phyloP scores from a whole-genome alignment of 2,113 vertebrate species.

The Tyrannus savana region DNA sequence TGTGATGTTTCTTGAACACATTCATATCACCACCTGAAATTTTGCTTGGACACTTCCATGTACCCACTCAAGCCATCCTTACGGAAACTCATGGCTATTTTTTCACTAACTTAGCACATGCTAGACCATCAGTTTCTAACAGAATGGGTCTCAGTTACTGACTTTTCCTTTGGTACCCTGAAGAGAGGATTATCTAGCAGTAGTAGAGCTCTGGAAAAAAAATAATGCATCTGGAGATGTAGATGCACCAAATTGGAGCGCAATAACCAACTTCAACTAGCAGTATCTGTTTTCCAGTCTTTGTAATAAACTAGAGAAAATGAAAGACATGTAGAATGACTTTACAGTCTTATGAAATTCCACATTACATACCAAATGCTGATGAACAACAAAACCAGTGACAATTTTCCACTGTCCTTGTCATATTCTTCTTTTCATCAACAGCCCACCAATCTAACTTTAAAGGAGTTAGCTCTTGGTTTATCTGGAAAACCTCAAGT shows the following conservation, averaged over 20 bases:
- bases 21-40: conserved; percentile 9
- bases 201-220: background rate
- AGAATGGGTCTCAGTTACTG: background rate
- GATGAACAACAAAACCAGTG: background rate
- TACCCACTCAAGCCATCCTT: background rate
- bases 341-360: background rate
- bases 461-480: background rate
- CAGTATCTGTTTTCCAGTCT: background rate
- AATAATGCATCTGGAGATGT: background rate
- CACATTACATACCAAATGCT: background rate
- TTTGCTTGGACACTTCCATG: conserved; percentile 8
- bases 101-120: background rate
- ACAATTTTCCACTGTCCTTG: background rate
- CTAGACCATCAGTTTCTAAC: background rate
- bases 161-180: background rate
- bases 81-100: conserved; percentile 2
- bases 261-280: background rate
- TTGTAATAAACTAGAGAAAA: background rate
- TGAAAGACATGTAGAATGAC: accelerated
- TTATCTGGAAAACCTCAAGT: background rate
- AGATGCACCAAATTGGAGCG: background rate
- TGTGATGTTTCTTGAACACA: background rate
- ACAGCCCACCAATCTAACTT: background rate
- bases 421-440: background rate
- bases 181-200: background rate